Conservation (phyloP, 2,888 invertebrate genomes). For the Atrina japonica region DNA sequence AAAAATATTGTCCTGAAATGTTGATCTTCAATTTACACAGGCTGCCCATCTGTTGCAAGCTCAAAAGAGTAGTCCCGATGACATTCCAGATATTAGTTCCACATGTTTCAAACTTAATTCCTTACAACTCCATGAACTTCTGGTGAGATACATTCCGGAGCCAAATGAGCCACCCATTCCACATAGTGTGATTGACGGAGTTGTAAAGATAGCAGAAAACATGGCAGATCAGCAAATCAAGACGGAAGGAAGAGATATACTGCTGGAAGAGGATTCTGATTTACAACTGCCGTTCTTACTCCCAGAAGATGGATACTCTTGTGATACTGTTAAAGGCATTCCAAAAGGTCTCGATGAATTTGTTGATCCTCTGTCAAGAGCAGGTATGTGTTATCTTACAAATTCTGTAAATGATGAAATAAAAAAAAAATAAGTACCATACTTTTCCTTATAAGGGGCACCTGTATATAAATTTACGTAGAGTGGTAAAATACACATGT, state of each 20-base stretch:
- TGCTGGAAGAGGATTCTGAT: slow-evolving; percentile 92
- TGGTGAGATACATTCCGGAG: slow-evolving; percentile 88
- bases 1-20: too few relatives aligned
- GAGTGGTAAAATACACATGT: too few relatives aligned
- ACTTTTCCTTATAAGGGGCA: neutral
- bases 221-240: slow-evolving; percentile 91
- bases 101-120: slow-evolving; percentile 99
- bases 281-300: slow-evolving; percentile 94
- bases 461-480: too few relatives aligned
- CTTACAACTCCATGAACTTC: slow-evolving; percentile 92
- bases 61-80: slow-evolving; percentile 91
- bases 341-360: slow-evolving; percentile 84
- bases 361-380: slow-evolving; percentile 71
- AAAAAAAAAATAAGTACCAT: neutral
- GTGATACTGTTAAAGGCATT: slow-evolving; percentile 96
- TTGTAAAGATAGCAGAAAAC: slow-evolving; percentile 80
- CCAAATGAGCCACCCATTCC: slow-evolving; percentile 85
- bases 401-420: neutral
- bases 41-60: slow-evolving; percentile 92
- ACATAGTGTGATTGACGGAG: slow-evolving; percentile 83
- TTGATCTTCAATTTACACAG: too few relatives aligned
- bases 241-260: slow-evolving; percentile 91
- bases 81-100: slow-evolving; percentile 92
- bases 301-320: slow-evolving; percentile 98
- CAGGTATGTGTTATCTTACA: slow-evolving; percentile 36